Evolutionary conservation across 2,113 vertebrate species (phyloP).

Genomic region (Neofelis nebulosa): DNA sequence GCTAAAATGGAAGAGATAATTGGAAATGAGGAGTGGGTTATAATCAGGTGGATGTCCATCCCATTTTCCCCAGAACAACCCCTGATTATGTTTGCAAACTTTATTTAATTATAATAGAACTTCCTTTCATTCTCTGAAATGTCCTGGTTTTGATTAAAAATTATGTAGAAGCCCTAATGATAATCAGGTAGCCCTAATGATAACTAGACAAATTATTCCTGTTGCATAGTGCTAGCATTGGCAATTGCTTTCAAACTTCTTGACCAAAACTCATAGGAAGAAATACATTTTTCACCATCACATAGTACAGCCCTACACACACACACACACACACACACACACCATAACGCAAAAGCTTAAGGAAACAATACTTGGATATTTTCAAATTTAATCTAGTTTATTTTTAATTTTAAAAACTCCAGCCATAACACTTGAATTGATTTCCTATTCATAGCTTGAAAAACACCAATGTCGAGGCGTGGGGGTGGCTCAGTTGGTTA

Average conservation of each 20-base stretch:
- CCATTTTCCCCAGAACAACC: neutral
- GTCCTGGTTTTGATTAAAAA: neutral
- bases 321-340: neutral
- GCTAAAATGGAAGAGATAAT: neutral
- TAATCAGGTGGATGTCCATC: neutral
- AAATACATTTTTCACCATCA: neutral
- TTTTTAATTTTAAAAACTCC: neutral
- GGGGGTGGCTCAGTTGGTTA: too few species aligned
- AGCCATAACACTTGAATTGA: neutral
- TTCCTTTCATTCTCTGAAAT: neutral
- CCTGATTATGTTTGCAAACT: neutral
- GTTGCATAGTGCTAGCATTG: neutral
- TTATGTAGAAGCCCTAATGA: neutral
- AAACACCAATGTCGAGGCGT: neutral
- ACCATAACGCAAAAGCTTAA: neutral
- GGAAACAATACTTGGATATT: neutral
- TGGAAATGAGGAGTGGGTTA: neutral
- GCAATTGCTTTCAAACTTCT: neutral
- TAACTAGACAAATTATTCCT: neutral
- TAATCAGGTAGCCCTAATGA: neutral
- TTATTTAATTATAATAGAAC: neutral
- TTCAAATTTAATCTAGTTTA: neutral
- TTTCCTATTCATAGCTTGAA: neutral
- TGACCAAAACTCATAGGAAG: neutral
- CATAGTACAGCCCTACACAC: neutral